Evolutionary conservation across 1,140 invertebrate genomes (phyloP).

Genomic region (Drosophila ambigua): DNA sequence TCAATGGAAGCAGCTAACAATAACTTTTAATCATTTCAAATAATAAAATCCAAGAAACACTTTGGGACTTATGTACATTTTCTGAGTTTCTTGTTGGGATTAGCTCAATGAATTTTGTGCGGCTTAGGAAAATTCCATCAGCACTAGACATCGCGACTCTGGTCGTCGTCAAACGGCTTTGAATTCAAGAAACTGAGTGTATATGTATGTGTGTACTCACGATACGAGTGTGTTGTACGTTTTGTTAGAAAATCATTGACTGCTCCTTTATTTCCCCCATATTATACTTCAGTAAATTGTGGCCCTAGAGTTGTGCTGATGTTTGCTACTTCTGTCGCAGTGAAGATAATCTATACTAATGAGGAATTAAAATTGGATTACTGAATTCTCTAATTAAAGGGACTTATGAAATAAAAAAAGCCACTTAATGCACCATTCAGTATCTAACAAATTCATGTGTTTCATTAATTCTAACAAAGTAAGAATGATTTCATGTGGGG

Average conservation of each 20-base stretch:
- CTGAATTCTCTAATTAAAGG: slow-evolving; percentile 55
- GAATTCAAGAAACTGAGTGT: slow-evolving; percentile 16
- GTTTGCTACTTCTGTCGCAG: slow-evolving; percentile 47
- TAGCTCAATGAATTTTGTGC: slow-evolving; percentile 54
- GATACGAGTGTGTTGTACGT: slow-evolving; percentile 7
- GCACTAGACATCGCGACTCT: slow-evolving; percentile 46
- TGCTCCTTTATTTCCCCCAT: slow-evolving; percentile 6
- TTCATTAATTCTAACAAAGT: slow-evolving; percentile 5
- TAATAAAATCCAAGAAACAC: slow-evolving; percentile 64
- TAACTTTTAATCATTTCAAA: slow-evolving; percentile 68
- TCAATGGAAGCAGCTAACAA: slow-evolving; percentile 46
- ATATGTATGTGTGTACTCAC: slow-evolving; percentile 10
- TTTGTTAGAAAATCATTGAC: slow-evolving; percentile 1
- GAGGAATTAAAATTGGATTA: slow-evolving; percentile 67
- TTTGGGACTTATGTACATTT: slow-evolving; percentile 44
- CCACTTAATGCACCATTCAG: no score
- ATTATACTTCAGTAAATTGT: slow-evolving; percentile 23
- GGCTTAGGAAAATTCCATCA: slow-evolving; percentile 59
- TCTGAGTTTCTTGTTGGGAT: slow-evolving; percentile 57
- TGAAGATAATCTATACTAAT: slow-evolving; percentile 65
- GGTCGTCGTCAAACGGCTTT: slow-evolving; percentile 19
- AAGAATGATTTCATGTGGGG: neutral
- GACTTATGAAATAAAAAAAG: slow-evolving; percentile 18
- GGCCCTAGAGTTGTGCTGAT: slow-evolving; percentile 43
- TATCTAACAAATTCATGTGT: neutral